phyloP scores from a whole-genome alignment of 2,113 vertebrate genomes.

The Oncorhynchus keta region DNA sequence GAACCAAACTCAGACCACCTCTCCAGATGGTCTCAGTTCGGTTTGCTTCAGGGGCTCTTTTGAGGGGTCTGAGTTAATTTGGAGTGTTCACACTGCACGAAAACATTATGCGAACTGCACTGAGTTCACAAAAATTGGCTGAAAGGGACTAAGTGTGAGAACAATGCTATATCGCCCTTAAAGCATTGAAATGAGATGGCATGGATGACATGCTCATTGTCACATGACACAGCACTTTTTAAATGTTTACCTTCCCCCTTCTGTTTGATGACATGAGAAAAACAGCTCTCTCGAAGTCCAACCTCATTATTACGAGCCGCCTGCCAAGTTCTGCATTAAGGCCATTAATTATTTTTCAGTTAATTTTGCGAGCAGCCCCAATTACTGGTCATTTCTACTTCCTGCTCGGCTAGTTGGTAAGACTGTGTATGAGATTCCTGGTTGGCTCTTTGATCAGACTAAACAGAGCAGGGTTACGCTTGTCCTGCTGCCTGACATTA shows the following conservation, averaged over 20 bases:
- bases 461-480: slow-evolving; percentile 1
- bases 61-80: too few relatives aligned
- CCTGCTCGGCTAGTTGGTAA: not conserved
- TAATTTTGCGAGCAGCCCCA: slow-evolving; percentile 3
- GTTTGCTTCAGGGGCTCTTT: too few relatives aligned
- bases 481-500: slow-evolving; percentile 12
- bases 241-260: not conserved
- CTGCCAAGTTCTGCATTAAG: not conserved
- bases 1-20: too few relatives aligned
- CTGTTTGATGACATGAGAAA: not conserved
- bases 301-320: not conserved
- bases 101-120: too few relatives aligned
- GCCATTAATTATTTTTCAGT: not conserved
- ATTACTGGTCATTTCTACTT: slow-evolving; percentile 6
- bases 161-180: too few relatives aligned
- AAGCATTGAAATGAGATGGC: too few relatives aligned
- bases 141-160: too few relatives aligned
- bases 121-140: too few relatives aligned
- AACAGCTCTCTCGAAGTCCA: not conserved
- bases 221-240: not conserved
- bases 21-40: too few relatives aligned
- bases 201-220: too few relatives aligned
- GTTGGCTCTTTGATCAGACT: slow-evolving; percentile 10
- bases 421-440: not conserved
- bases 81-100: too few relatives aligned